A percentile compares a stretch with the other conserved stretches of the same genome.
Conservation (phyloP, 1,140 invertebrate species). For the Wiebesia pumilae region DNA sequence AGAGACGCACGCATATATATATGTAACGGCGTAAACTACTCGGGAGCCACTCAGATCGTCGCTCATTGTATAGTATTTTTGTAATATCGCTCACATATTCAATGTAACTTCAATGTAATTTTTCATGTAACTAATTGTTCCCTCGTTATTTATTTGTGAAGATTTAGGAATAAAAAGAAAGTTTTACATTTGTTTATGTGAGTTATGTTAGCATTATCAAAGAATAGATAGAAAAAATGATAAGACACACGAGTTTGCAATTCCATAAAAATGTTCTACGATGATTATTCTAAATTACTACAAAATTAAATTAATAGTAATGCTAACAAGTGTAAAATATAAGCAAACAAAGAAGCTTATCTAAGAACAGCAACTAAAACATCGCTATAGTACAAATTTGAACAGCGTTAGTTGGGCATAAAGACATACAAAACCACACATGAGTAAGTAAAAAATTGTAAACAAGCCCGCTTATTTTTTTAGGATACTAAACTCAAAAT, state of each 20-base stretch:
- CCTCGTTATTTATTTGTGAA: neutral
- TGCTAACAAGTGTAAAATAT: constrained; percentile 24
- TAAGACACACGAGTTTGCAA: neutral
- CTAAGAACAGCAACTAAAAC: constrained; percentile 31
- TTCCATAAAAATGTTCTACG: neutral
- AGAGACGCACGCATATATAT: constrained; percentile 50
- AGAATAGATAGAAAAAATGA: neutral
- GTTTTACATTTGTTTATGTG: neutral
- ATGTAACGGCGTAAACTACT: constrained; percentile 55
- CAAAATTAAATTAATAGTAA: constrained; percentile 23
- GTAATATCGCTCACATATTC: neutral
- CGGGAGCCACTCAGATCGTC: constrained; percentile 34
- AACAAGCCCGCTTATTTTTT: constrained; percentile 41
- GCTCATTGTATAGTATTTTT: constrained; percentile 47
- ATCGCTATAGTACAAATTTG: constrained; percentile 49
- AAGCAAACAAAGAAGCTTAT: constrained; percentile 16
- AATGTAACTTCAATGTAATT: constrained; percentile 4
- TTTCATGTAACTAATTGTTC: neutral
- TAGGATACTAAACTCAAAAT: constrained; percentile 24
- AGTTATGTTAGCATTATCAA: constrained; percentile 21
- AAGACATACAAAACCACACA: constrained; percentile 13
- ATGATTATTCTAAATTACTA: neutral
- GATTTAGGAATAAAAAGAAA: neutral
- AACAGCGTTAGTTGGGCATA: constrained; percentile 21
- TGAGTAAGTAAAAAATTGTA: constrained; percentile 4